phyloP scores from a whole-genome alignment of 2,113 vertebrate species.

The Catharus bicknelli region DNA sequence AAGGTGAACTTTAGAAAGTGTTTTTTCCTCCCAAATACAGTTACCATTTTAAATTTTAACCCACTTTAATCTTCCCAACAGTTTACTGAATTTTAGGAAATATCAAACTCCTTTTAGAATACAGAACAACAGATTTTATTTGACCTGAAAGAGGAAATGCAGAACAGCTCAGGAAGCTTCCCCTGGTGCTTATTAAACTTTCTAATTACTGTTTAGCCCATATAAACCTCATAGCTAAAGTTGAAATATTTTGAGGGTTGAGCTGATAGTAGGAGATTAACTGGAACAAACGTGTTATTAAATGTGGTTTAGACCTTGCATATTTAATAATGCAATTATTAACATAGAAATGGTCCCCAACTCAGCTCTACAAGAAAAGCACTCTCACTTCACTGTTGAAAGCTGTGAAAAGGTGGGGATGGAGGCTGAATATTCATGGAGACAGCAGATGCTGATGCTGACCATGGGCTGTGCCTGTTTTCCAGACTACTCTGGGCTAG shows the following conservation, averaged over 20 bases:
- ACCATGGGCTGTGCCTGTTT: accelerated
- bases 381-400: not conserved
- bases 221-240: not conserved
- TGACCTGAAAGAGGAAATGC: not conserved
- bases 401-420: not conserved
- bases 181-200: not conserved
- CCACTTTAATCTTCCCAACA: not conserved
- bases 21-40: not conserved
- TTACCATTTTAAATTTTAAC: not conserved
- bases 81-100: not conserved
- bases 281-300: not conserved
- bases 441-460: not conserved
- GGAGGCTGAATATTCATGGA: not conserved
- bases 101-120: not conserved
- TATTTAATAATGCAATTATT: not conserved
- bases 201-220: not conserved
- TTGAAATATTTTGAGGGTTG: not conserved
- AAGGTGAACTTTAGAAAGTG: not conserved
- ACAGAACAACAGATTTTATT: not conserved
- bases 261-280: not conserved
- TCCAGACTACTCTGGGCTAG: not conserved
- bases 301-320: not conserved
- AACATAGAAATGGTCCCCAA: not conserved
- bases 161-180: not conserved
- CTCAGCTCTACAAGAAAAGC: not conserved